Evolutionary conservation across 2,113 vertebrate species (phyloP).

Genomic region (Scomber japonicus): DNA sequence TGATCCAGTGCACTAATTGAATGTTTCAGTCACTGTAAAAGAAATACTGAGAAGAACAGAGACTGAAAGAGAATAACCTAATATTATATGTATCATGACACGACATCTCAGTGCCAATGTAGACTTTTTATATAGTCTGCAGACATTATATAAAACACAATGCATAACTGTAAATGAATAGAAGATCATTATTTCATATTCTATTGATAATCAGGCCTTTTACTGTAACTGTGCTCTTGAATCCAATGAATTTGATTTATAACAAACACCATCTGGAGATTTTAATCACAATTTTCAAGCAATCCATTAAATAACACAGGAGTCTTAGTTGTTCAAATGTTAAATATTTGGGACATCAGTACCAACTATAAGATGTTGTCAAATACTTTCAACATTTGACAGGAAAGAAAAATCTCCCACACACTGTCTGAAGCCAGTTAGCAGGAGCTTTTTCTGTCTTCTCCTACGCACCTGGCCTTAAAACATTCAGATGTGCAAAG

Average conservation of each 20-base stretch:
- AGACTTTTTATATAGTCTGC: no score
- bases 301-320: not conserved
- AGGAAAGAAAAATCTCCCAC: constrained; percentile 73
- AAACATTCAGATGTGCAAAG: constrained; percentile 69
- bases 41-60: no score
- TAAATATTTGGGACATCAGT: constrained; percentile 2
- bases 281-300: not conserved
- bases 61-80: no score
- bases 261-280: not conserved
- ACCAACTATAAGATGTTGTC: constrained; percentile 27
- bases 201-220: not conserved
- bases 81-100: no score
- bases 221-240: not conserved
- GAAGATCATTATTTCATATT: not conserved
- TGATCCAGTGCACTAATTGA: no score
- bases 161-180: not conserved
- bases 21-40: no score
- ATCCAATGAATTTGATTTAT: not conserved
- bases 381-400: constrained; percentile 43
- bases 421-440: constrained; percentile 71
- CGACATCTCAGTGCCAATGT: no score
- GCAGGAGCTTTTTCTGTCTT: constrained; percentile 72
- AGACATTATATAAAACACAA: not conserved
- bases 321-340: not conserved
- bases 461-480: constrained; percentile 71